Evolutionary conservation across 1,140 invertebrate species (phyloP), one percentile per base, ranked within the genome.

Genomic region (Drosophila funebris): DNA sequence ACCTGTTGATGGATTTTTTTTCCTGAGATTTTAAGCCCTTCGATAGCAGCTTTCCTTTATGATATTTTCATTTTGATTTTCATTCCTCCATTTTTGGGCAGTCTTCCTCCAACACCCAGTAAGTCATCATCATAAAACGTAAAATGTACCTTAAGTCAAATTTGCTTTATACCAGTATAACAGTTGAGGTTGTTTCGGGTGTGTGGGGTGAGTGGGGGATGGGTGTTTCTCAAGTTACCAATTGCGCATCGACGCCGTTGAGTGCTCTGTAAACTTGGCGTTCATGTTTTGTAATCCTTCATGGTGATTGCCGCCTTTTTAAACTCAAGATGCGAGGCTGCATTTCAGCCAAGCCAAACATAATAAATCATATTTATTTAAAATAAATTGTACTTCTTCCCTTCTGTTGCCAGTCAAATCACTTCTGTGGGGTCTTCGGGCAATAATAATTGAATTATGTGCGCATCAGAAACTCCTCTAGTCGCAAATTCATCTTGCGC

Each of bases 311-410:
- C 74, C 73, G 46, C 27, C 16, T n/a, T 33, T 33, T 13, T 11
- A 29, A 3, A 11, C 48, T 13, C 2, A 29, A 9, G 24, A 22
- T 39, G 22, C 41, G 33, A 41, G 7, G 14, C 20, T 60, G 18
- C 13, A 27, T 31, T 43, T 43, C 24, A 64, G 37, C 16, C 58
- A 76, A 78, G 82, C 76, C 83, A 87, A 82, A 87, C 78, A 82
- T 88, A 87, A 87, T 88, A 87, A 87, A 87, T 87, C 82, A 87
- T 87, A 87, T 87, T 87, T 87, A 87, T 88, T 87, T 87, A 82
- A 87, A 87, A 82, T 78, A 82, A 71, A 85, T 80, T 61, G 66
- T 75, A 54, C 73, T 74, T 60, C 44, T 64, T 63, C 31, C 41
- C 54, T 72, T 61, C 53, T 43, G 39, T 41, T 46, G 60, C 43